A percentile compares a stretch with the other conserved stretches of the same genome.
These are phyloP conservation scores for Orthonychiurus folsomi DNA, from an alignment of 2,888 invertebrate genomes.

Conservation along the genomic window DNA sequence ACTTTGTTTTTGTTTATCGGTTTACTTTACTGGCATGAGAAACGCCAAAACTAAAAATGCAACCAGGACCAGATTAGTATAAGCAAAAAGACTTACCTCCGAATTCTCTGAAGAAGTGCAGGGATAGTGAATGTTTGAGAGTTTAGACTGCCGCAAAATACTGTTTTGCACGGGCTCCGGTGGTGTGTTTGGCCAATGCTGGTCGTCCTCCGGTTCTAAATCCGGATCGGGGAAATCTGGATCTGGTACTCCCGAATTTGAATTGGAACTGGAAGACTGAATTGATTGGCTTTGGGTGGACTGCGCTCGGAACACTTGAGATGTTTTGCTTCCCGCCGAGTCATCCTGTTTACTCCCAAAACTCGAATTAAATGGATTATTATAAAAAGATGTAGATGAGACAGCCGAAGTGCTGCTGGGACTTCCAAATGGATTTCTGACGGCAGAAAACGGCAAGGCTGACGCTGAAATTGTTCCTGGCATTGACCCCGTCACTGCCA, in stretches of 20 bases:
- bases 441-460: neutral
- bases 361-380: neutral
- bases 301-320: neutral
- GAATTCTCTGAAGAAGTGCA: neutral
- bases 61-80: neutral
- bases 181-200: neutral
- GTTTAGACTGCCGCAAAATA: neutral
- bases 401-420: neutral
- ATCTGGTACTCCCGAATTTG: neutral
- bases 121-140: neutral
- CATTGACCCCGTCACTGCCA: neutral
- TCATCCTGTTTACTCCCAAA: neutral
- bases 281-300: too few species aligned
- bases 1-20: too few species aligned
- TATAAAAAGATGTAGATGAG: neutral
- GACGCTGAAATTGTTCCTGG: neutral
- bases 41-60: neutral
- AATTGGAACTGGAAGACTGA: too few species aligned
- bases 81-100: neutral
- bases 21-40: neutral
- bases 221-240: too few species aligned
- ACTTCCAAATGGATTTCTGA: neutral
- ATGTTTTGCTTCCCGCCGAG: neutral
- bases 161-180: neutral
- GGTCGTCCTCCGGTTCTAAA: neutral